A percentile compares a stretch with the other conserved stretches of the same genome.
These are phyloP conservation scores for Troides helena DNA, from an alignment of 2,888 invertebrate genomes.

Conservation along the genomic window DNA sequence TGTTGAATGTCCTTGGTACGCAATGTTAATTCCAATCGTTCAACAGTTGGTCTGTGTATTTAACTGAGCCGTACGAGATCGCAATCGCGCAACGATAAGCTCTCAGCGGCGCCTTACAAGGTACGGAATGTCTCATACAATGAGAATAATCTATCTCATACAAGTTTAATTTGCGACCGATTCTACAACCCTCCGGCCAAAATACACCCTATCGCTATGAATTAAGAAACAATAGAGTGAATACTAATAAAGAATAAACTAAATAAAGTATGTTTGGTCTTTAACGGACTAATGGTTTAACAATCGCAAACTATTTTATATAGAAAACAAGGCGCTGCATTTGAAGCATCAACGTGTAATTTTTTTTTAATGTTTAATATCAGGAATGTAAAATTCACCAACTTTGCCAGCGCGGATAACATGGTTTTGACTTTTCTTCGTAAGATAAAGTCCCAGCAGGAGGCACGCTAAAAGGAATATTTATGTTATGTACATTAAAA, in stretches of 20 bases:
- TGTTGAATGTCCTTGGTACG: not conserved
- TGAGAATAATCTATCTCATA: slow-evolving; percentile 42
- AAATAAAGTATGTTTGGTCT: not conserved
- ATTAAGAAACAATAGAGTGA: not conserved
- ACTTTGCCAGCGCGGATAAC: no score
- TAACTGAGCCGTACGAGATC: slow-evolving; percentile 51
- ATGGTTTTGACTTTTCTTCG: no score
- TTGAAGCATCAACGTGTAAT: no score
- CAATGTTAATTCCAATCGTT: slow-evolving; percentile 6
- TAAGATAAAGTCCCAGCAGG: no score
- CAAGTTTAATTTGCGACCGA: slow-evolving; percentile 27
- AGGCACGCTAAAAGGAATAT: no score
- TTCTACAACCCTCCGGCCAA: slow-evolving; percentile 1
- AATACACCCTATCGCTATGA: slow-evolving; percentile 10
- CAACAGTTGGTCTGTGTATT: slow-evolving; percentile 41
- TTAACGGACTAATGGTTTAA: not conserved
- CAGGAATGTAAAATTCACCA: no score
- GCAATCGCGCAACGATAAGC: slow-evolving; percentile 48
- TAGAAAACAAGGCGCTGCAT: not conserved
- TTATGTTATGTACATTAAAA: no score
- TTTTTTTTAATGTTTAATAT: no score
- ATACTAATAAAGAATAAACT: not conserved
- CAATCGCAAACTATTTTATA: not conserved
- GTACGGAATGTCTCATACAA: slow-evolving; percentile 56
- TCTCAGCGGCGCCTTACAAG: slow-evolving; percentile 62